Conservation (phyloP, 2,888 invertebrate genomes). For the Orchesella flavescens region DNA sequence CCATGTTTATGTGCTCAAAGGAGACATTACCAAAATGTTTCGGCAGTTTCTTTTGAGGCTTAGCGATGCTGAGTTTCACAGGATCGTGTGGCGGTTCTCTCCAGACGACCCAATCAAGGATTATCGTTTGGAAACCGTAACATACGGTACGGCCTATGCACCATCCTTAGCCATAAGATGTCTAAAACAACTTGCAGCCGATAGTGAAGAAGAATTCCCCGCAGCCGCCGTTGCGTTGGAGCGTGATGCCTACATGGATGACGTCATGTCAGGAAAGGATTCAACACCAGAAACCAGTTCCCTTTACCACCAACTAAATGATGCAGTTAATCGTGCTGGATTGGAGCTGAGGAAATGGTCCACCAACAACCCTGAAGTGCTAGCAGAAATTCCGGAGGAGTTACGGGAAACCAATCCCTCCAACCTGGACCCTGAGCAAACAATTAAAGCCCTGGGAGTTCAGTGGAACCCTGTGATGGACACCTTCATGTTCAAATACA, state of each 20-base stretch:
- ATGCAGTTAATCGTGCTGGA: conserved; percentile 33
- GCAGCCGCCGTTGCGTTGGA: conserved; percentile 56
- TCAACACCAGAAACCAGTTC: too few relatives aligned
- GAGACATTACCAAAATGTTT: conserved; percentile 74
- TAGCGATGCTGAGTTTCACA: conserved; percentile 72
- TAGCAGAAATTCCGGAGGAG: conserved; percentile 8
- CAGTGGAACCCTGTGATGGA: conserved; percentile 30
- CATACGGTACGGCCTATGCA: conserved; percentile 73
- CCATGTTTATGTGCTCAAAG: conserved; percentile 72
- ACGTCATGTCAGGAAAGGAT: too few relatives aligned
- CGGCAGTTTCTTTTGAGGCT: conserved; percentile 71
- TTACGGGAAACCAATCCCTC: background rate
- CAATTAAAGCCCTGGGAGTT: conserved; percentile 49
- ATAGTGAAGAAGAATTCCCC: conserved; percentile 58
- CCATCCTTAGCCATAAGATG: conserved; percentile 72
- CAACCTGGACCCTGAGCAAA: too few relatives aligned
- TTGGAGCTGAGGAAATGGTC: conserved; percentile 11
- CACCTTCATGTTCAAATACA: background rate
- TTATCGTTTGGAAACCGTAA: conserved; percentile 71
- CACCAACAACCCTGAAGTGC: conserved; percentile 45
- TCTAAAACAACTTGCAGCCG: conserved; percentile 71
- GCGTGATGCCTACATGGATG: conserved; percentile 73
- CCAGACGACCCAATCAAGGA: conserved; percentile 63
- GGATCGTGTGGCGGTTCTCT: conserved; percentile 73
- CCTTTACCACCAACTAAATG: too few relatives aligned